Evolutionary conservation across 2,888 invertebrate genomes (phyloP).

Genomic region (Brachynemurus nebulosus): DNA sequence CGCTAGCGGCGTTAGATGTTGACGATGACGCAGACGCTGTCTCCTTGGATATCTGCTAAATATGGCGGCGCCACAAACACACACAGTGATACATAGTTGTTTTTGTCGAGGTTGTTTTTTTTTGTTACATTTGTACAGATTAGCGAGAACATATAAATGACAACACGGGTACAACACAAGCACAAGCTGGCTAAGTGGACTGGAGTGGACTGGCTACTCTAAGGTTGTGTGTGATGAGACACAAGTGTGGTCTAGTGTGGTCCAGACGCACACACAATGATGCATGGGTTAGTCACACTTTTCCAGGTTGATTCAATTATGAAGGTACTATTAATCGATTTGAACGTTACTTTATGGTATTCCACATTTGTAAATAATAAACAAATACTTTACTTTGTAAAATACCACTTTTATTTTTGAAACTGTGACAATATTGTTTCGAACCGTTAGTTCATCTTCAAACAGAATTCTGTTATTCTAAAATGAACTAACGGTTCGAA

Average conservation of each 20-base stretch:
- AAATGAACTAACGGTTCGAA: no score
- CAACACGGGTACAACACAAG: constrained; percentile 1
- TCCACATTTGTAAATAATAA: no score
- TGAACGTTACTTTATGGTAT: no score
- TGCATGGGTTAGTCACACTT: constrained; percentile 1
- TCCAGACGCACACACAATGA: not conserved
- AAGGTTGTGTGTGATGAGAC: not conserved
- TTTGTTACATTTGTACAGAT: not conserved
- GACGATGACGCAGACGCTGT: not conserved
- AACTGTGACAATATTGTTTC: no score
- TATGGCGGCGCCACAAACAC: not conserved
- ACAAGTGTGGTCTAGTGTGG: constrained; percentile 2
- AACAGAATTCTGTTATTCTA: no score
- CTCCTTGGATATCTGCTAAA: constrained; percentile 1
- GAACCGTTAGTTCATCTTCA: no score
- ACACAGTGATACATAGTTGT: not conserved
- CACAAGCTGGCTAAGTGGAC: not conserved
- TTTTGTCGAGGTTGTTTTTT: not conserved
- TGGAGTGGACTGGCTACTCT: constrained; percentile 1
- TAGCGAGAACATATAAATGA: no score
- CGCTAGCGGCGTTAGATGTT: constrained; percentile 17
- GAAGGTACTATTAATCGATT: no score
- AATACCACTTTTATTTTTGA: no score
- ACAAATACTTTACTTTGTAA: no score
- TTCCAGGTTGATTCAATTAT: not conserved